phyloP scores from a whole-genome alignment of 1,140 invertebrate genomes.

The Dinothrombium tinctorium region DNA sequence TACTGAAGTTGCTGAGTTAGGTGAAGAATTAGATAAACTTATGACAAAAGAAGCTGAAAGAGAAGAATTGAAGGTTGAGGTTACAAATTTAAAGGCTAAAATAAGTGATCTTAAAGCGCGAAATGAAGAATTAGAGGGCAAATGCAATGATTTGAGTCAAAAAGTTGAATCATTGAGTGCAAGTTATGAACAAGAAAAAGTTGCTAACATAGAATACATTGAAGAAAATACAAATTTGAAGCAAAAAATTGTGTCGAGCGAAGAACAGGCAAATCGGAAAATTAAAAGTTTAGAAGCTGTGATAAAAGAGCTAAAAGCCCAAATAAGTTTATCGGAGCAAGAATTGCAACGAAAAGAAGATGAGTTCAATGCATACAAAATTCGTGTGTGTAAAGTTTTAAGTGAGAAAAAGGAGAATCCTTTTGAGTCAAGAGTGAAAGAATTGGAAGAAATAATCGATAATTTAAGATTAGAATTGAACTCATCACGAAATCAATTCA shows the following conservation, averaged over 20 bases:
- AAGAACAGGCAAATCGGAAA: neutral
- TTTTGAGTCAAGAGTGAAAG: neutral
- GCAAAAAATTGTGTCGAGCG: neutral
- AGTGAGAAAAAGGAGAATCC: neutral
- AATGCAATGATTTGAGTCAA: neutral
- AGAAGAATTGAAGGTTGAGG: neutral
- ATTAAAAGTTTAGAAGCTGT: neutral
- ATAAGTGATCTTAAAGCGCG: neutral
- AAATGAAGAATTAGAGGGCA: neutral
- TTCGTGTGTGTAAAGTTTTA: neutral
- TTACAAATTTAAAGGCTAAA: neutral
- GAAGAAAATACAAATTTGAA: constrained; percentile 2
- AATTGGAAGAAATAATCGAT: neutral
- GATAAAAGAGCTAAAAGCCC: neutral
- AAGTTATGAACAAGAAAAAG: constrained; percentile 3
- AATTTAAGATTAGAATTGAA: neutral
- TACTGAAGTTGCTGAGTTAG: constrained; percentile 4
- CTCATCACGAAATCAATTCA: neutral
- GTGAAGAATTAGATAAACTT: neutral
- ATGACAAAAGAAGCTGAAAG: too few relatives aligned
- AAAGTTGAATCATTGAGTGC: neutral
- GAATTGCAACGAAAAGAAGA: constrained; percentile 2
- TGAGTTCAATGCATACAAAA: constrained; percentile 1
- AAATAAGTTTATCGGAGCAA: neutral
- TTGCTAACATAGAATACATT: constrained; percentile 3